Base-by-base conservation (phyloP, 2,888 invertebrate genomes). In the Heliconius charithonia region DNA sequence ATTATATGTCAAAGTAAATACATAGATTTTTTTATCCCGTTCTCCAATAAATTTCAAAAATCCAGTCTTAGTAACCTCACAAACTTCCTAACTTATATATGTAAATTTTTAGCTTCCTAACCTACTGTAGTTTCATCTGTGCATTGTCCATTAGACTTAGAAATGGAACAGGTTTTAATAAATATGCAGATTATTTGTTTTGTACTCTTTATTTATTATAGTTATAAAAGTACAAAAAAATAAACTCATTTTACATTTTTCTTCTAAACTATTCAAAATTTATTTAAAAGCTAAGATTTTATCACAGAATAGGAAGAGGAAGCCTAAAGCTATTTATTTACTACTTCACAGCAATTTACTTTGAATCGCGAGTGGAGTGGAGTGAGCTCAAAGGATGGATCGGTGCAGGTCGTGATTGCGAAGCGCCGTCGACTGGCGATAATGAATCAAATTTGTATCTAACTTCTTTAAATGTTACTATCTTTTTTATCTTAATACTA, bases 371-470 rank as follows among this genome's bases (percentile, higher is more conserved):
- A 59, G 32, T 59, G 16, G 59, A 72, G 56, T n/a, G 37, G 32
- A 59, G 56, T n/a, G 59, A n/a, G 59, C 59, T 59, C 59, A 72
- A 72, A 72, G 59, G 72, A 72, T n/a, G n/a, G 72, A 59, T 72
- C 32, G 56, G 72, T 59, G 59, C 32, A 37, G 59, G 37, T 25
- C 56, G 59, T 72, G 72, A 72, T 72, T 59, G 59, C 72, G 59
- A 72, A 32, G 71, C 41, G 25, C 29, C 56, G 32, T 32, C 71
- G 56, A 25, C 59, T 16, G 32, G 72, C 72, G 72, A 72, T 72
- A 72, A 72, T 72, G 72, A 59, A 59, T 72, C 32, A 59, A 59
- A 72, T 72, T 72, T 72, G 59, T 59, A 32, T 72, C 56, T 72
- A 72, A 37, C 32, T 72, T 29, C 72, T 72, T 32, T 72, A 59